A percentile compares a stretch with the other conserved stretches of the same genome.
Evolutionary conservation across 2,113 vertebrate species (phyloP).

Genomic region (Coryphaenoides rupestris): DNA sequence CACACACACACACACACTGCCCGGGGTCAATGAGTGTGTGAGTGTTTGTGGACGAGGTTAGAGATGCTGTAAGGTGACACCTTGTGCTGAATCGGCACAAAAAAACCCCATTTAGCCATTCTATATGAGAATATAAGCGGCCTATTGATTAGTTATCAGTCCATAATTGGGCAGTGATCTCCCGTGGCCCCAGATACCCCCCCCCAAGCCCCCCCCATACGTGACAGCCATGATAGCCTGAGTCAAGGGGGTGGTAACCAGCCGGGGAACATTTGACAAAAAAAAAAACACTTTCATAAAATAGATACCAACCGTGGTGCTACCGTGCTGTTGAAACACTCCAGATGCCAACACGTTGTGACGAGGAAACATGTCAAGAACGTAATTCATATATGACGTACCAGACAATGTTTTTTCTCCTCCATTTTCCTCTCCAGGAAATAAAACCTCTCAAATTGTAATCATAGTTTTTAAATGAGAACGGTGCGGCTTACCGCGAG

Average conservation of each 20-base stretch:
- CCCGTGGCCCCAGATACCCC: slow-evolving; percentile 80
- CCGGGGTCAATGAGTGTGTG: no score
- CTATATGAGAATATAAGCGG: slow-evolving; percentile 99
- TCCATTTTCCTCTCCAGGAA: slow-evolving; percentile 50
- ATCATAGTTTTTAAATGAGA: slow-evolving; percentile 74
- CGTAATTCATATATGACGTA: slow-evolving; percentile 60
- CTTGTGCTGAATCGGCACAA: no score
- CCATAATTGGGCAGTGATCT: slow-evolving; percentile 98
- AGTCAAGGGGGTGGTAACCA: slow-evolving; percentile 77
- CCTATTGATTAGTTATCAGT: slow-evolving; percentile 99
- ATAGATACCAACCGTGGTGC: no score
- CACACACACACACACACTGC: no score
- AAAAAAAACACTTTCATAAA: no score
- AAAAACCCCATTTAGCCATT: no score
- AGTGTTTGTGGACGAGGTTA: no score
- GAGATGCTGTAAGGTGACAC: no score
- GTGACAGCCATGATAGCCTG: slow-evolving; percentile 94
- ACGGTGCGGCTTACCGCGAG: slow-evolving; percentile 68
- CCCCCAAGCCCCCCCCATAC: slow-evolving; percentile 81
- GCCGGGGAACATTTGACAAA: no score
- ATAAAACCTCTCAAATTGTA: slow-evolving; percentile 72
- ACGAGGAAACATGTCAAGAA: slow-evolving; percentile 55
- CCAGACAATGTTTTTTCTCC: slow-evolving; percentile 43
- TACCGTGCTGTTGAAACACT: slow-evolving; percentile 71
- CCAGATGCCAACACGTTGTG: slow-evolving; percentile 67